Conservation (phyloP, 2,797 vertebrate genomes). For the Neopelma chrysocephalum region DNA sequence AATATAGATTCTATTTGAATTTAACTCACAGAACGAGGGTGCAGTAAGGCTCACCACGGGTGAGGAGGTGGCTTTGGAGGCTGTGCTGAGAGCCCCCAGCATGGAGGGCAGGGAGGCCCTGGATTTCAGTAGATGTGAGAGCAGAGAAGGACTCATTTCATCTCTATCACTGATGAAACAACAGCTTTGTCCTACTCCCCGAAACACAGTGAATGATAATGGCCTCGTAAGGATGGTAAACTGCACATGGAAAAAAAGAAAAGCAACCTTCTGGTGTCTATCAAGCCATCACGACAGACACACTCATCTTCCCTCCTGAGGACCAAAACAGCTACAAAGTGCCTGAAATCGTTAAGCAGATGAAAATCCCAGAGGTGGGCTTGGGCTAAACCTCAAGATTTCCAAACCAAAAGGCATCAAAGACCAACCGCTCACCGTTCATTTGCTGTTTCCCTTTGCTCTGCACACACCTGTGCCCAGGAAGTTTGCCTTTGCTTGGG, state of each 20-base stretch:
- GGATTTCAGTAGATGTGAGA: not conserved
- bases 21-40: not conserved
- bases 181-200: slow-evolving; percentile 1
- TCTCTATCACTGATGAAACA: slow-evolving; percentile 34
- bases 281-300: slow-evolving; percentile 21
- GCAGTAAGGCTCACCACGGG: not conserved
- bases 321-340: slow-evolving; percentile 64
- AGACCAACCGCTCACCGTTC: not conserved
- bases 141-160: not conserved
- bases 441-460: not conserved
- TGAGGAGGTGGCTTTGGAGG: not conserved
- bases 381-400: slow-evolving; percentile 52
- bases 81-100: not conserved
- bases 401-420: slow-evolving; percentile 57
- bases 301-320: slow-evolving; percentile 49
- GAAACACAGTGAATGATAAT: not conserved
- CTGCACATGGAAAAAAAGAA: not conserved
- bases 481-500: not conserved
- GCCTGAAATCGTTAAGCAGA: slow-evolving; percentile 43
- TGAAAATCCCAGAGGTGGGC: slow-evolving; percentile 56
- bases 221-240: not conserved
- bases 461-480: fast-evolving
- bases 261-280: slow-evolving; percentile 24
- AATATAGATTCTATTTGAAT: not conserved
- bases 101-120: not conserved